Percentiles rank a stretch among this genome's conserved stretches.
phyloP scores from a whole-genome alignment of 2,113 vertebrate genomes.

The Laticauda colubrina region DNA sequence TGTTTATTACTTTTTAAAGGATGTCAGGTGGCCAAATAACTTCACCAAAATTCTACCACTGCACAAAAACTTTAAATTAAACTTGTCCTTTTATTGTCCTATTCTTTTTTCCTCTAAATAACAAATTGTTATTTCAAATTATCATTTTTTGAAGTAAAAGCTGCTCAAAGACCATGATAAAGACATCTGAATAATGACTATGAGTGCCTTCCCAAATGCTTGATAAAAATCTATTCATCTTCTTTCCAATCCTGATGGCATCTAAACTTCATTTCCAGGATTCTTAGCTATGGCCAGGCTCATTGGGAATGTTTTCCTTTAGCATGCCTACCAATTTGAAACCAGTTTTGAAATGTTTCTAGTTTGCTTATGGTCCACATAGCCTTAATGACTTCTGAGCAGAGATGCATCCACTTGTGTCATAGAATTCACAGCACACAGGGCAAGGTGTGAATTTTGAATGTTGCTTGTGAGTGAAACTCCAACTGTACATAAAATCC shows the following conservation, averaged over 20 bases:
- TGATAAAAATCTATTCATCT: not conserved
- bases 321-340: not conserved
- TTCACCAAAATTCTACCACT: not conserved
- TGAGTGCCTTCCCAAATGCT: not conserved
- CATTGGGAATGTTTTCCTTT: not conserved
- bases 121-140: not conserved
- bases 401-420: not conserved
- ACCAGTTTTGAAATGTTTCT: not conserved
- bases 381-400: not conserved
- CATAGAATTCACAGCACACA: not conserved
- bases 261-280: not conserved
- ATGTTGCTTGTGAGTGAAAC: not conserved
- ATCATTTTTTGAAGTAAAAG: not conserved
- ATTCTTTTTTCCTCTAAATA: not conserved
- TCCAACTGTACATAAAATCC: not conserved
- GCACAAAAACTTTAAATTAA: not conserved
- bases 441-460: not conserved
- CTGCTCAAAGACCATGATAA: not conserved
- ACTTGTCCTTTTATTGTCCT: not conserved
- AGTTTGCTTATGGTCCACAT: not conserved
- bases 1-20: not conserved
- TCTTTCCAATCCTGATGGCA: not conserved
- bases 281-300: not conserved
- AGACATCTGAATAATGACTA: not conserved
- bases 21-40: not conserved